phyloP scores from a whole-genome alignment of 2,888 invertebrate genomes.

The Rhamnusium bicolor region DNA sequence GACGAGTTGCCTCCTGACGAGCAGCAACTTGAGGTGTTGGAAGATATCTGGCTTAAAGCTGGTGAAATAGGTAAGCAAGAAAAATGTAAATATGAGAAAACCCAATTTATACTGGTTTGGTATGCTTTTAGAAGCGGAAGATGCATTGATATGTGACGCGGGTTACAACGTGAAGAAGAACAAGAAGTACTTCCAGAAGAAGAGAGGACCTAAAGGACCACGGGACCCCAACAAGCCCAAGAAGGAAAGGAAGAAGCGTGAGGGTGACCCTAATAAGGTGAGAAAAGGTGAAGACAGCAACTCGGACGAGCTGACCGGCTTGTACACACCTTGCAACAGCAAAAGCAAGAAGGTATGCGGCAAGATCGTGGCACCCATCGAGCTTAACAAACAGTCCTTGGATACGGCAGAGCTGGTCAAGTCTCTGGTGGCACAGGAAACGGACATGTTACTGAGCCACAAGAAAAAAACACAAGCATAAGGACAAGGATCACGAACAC shows the following conservation, averaged over 20 bases:
- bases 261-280: conserved; percentile 37
- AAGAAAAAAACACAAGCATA: conserved; percentile 64
- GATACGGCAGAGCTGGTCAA: conserved; percentile 61
- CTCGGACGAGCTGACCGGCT: conserved; percentile 54
- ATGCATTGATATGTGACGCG: conserved; percentile 73
- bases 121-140: conserved; percentile 70
- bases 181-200: conserved; percentile 65
- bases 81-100: neutral
- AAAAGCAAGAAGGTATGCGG: conserved; percentile 67
- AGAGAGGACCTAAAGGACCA: conserved; percentile 48
- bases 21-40: conserved; percentile 81
- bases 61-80: conserved; percentile 79
- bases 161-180: conserved; percentile 73
- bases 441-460: conserved; percentile 59
- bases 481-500: conserved; percentile 63
- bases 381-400: conserved; percentile 46
- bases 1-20: conserved; percentile 78
- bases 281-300: conserved; percentile 22
- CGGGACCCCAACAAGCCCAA: conserved; percentile 31
- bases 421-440: conserved; percentile 59
- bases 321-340: conserved; percentile 58
- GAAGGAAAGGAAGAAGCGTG: conserved; percentile 45
- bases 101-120: neutral
- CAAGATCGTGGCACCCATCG: conserved; percentile 64
- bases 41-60: conserved; percentile 87